These are phyloP conservation scores for Polydrusus tereticollis DNA, from an alignment of 2,888 invertebrate genomes.

Conservation along the genomic window DNA sequence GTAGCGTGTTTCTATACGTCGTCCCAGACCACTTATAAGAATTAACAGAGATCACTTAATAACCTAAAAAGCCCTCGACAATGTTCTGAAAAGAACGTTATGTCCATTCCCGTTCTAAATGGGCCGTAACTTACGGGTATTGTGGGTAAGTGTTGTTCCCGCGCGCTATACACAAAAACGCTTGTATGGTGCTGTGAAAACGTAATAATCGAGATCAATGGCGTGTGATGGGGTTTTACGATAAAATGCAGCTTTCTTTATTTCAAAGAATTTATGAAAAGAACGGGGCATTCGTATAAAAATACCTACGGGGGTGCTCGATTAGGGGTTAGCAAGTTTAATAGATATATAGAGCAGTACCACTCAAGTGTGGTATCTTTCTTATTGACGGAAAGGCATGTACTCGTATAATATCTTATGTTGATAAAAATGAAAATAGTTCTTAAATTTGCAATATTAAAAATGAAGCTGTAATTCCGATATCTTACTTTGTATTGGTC, in stretches of 20 bases:
- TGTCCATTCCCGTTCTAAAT: constrained; percentile 28
- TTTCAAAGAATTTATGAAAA: neutral
- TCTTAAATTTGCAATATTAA: too few species aligned
- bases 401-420: too few species aligned
- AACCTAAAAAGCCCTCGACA: constrained; percentile 33
- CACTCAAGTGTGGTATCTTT: too few species aligned
- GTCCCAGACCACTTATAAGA: constrained; percentile 34
- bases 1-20: constrained; percentile 17
- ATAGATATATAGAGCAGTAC: too few species aligned
- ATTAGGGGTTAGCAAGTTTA: too few species aligned
- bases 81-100: constrained; percentile 27
- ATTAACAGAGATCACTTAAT: constrained; percentile 44
- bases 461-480: too few species aligned
- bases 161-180: constrained; percentile 12
- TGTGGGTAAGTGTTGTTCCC: constrained; percentile 30
- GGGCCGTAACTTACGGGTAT: constrained; percentile 35
- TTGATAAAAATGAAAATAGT: too few species aligned
- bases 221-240: constrained; percentile 1
- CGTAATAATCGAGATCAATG: constrained; percentile 7
- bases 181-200: neutral
- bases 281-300: too few species aligned
- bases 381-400: too few species aligned
- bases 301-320: too few species aligned
- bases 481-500: too few species aligned
- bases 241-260: neutral